A percentile compares a stretch with the other conserved stretches of the same genome.
These are phyloP conservation scores for Phyllotreta cruciferae DNA, from an alignment of 2,888 invertebrate species.

Conservation along the genomic window DNA sequence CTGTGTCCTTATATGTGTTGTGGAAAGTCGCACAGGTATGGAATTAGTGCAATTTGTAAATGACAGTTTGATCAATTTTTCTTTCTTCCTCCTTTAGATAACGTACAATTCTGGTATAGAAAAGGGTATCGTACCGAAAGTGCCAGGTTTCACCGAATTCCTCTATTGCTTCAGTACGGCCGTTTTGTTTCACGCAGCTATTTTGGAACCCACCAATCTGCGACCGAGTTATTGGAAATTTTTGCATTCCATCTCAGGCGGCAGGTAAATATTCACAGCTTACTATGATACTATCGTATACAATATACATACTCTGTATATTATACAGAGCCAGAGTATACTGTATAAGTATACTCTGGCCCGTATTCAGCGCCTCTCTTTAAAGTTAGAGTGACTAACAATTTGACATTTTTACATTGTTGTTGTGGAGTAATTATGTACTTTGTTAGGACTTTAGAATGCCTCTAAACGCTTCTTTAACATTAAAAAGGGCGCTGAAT, in stretches of 20 bases:
- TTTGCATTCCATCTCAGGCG: conserved; percentile 75
- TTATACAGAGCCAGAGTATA: no score
- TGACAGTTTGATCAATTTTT: neutral
- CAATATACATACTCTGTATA: no score
- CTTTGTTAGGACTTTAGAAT: no score
- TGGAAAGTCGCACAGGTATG: conserved; percentile 83
- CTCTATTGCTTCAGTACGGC: conserved; percentile 81
- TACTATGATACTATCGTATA: no score
- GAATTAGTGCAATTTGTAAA: no score
- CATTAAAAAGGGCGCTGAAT: no score
- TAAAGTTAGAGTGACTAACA: no score
- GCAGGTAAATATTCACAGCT: conserved; percentile 62
- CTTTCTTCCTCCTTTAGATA: conserved; percentile 61
- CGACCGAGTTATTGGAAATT: conserved; percentile 86
- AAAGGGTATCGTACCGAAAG: conserved; percentile 69
- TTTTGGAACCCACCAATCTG: conserved; percentile 79
- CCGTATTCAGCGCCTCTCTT: no score
- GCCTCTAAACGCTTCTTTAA: no score
- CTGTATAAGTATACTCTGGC: no score
- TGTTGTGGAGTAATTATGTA: no score
- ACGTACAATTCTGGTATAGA: conserved; percentile 76
- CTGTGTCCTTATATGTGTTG: conserved; percentile 80
- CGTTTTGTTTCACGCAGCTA: conserved; percentile 77
- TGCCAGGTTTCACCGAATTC: conserved; percentile 74
- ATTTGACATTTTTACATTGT: no score